Percentiles rank a stretch among this genome's conserved stretches.
These are phyloP conservation scores for Diglossa brunneiventris DNA, from an alignment of 2,113 vertebrate genomes.

Conservation along the genomic window DNA sequence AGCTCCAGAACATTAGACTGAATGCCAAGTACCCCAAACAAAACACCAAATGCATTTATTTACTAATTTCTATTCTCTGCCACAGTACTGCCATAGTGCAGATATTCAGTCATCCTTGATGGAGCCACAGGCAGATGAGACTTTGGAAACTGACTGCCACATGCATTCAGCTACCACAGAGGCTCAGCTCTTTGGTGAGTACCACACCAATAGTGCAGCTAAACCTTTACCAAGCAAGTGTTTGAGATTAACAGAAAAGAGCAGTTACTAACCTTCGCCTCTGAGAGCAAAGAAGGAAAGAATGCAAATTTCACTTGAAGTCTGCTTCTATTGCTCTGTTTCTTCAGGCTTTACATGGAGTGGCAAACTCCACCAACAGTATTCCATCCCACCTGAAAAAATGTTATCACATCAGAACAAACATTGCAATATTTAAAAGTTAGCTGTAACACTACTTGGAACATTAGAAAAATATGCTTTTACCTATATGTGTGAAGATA, in stretches of 20 bases:
- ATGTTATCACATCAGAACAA: not conserved
- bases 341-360: not conserved
- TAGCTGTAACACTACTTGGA: not conserved
- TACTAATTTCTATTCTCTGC: constrained; percentile 52
- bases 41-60: constrained; percentile 27
- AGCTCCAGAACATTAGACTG: constrained; percentile 17
- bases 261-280: not conserved
- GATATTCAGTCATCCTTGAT: not conserved
- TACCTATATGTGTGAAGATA: not conserved
- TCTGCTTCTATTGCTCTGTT: not conserved
- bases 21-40: constrained; percentile 31
- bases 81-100: constrained; percentile 29
- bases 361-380: not conserved
- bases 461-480: not conserved
- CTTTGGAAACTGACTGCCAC: not conserved
- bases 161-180: not conserved
- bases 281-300: not conserved
- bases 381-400: not conserved
- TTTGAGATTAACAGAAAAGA: constrained; percentile 21
- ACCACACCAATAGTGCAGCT: not conserved
- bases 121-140: constrained; percentile 33
- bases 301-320: not conserved
- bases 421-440: not conserved
- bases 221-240: constrained; percentile 26
- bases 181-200: not conserved